Conservation (phyloP, 2,113 vertebrate species). For the Proteles cristata region DNA sequence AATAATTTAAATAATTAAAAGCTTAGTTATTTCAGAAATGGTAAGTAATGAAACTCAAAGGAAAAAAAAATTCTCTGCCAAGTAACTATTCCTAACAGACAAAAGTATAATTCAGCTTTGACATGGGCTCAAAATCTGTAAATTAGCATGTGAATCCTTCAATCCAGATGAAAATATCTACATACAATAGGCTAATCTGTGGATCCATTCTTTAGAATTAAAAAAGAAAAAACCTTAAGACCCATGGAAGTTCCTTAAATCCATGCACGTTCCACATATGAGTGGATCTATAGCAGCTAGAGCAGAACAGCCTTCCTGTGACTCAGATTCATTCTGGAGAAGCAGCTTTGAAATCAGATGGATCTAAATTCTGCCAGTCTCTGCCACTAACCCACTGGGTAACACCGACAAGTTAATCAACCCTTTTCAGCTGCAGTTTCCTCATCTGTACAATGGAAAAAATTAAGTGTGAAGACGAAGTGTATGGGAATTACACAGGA, state of each 20-base stretch:
- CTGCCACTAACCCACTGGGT: background rate
- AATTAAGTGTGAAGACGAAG: background rate
- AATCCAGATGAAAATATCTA: background rate
- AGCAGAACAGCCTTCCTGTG: background rate
- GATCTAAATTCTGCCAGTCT: background rate
- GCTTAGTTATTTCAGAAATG: constrained; percentile 35
- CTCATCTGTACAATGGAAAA: background rate
- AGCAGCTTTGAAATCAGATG: background rate
- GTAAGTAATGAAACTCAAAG: constrained; percentile 8
- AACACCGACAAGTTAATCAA: background rate
- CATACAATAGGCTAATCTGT: background rate
- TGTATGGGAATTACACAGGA: background rate
- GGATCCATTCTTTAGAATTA: background rate
- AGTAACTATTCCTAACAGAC: background rate
- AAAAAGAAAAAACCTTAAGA: background rate
- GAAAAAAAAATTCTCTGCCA: background rate
- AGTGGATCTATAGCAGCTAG: background rate
- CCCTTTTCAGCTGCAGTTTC: background rate
- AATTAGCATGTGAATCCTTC: background rate
- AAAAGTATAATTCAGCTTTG: constrained; percentile 46
- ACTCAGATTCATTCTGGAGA: background rate
- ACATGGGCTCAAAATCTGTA: background rate
- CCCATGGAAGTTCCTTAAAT: background rate
- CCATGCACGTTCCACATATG: background rate
- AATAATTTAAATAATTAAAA: constrained; percentile 25